Evolutionary conservation across 2,113 vertebrate species (phyloP).

Genomic region (Entosphenus tridentatus): DNA sequence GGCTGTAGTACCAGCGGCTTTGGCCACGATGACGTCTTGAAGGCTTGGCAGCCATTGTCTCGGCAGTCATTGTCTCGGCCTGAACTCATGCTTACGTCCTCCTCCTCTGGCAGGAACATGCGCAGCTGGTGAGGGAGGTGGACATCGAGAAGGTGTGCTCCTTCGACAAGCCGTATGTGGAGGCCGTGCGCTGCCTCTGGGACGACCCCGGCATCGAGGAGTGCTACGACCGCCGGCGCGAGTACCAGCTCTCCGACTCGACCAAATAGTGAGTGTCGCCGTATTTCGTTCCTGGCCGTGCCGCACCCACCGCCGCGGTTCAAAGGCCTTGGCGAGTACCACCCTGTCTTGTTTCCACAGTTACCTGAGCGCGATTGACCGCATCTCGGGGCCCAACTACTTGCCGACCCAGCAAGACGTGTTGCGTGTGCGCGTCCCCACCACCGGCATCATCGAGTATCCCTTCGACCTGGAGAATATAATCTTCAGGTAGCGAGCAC

Average conservation of each 20-base stretch:
- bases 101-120: slow-evolving; percentile 27
- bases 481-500: slow-evolving; percentile 8
- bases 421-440: slow-evolving; percentile 25
- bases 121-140: slow-evolving; percentile 44
- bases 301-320: background rate
- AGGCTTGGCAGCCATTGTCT: too few relatives aligned
- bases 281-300: background rate
- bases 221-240: slow-evolving; percentile 63
- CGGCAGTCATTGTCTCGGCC: too few relatives aligned
- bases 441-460: slow-evolving; percentile 28
- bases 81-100: too few relatives aligned
- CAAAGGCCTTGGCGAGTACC: background rate
- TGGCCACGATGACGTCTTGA: too few relatives aligned
- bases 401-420: slow-evolving; percentile 21
- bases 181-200: slow-evolving; percentile 80
- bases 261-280: slow-evolving; percentile 67
- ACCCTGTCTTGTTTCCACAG: slow-evolving; percentile 7
- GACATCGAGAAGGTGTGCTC: slow-evolving; percentile 43
- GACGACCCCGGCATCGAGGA: slow-evolving; percentile 75
- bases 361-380: slow-evolving; percentile 24
- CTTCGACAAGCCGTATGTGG: slow-evolving; percentile 40
- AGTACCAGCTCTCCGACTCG: slow-evolving; percentile 83
- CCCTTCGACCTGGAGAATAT: slow-evolving; percentile 8
- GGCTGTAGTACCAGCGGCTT: too few relatives aligned
- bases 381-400: slow-evolving; percentile 17